These are phyloP conservation scores for Cossypha heuglini DNA, from an alignment of 2,797 vertebrate genomes.

Conservation along the genomic window DNA sequence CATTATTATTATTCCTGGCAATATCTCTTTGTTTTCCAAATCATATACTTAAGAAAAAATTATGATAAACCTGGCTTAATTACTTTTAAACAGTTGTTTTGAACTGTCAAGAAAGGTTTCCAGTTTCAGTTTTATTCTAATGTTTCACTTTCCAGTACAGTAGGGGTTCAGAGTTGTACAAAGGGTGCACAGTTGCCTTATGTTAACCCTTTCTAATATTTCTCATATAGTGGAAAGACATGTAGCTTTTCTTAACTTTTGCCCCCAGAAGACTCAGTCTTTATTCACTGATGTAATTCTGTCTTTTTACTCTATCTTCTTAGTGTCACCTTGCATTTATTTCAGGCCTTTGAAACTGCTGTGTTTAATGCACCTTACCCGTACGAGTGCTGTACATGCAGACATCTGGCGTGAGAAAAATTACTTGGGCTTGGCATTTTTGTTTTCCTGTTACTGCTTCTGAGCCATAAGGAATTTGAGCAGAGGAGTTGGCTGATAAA, in stretches of 20 bases:
- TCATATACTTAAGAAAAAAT: constrained; percentile 3
- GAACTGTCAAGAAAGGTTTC: neutral
- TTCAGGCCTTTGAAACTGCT: neutral
- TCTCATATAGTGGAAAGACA: neutral
- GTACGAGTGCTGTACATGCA: neutral
- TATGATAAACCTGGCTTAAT: neutral
- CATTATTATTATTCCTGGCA: neutral
- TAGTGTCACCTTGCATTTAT: neutral
- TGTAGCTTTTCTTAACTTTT: neutral
- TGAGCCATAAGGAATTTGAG: neutral
- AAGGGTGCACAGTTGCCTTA: neutral
- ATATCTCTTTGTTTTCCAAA: neutral
- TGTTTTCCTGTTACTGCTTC: neutral
- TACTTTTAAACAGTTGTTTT: neutral
- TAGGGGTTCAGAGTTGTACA: neutral
- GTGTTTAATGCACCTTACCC: neutral
- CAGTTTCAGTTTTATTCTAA: neutral
- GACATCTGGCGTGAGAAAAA: neutral
- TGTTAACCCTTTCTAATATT: neutral
- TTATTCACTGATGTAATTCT: neutral
- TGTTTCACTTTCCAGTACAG: neutral
- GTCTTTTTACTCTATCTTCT: neutral
- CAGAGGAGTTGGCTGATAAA: neutral
- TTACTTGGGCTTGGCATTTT: neutral
- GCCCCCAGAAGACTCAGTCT: neutral